A percentile compares a stretch with the other conserved stretches of the same genome.
These are phyloP conservation scores for Mya arenaria DNA, from an alignment of 1,140 invertebrate species.

Conservation along the genomic window DNA sequence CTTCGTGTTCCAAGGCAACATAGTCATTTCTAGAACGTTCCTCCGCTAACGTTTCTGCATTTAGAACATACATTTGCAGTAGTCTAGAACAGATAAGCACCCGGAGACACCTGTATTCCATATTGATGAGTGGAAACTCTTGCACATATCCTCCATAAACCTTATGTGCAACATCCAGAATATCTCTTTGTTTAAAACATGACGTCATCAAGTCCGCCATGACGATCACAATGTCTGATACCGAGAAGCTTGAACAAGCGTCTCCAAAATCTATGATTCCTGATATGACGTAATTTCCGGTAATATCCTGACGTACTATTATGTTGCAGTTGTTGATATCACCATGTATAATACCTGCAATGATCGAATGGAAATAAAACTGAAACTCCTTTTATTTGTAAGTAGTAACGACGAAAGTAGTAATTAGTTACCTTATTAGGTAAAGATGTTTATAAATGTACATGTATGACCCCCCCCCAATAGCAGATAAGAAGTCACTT, in stretches of 20 bases:
- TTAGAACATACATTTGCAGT: not conserved
- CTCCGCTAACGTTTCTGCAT: not conserved
- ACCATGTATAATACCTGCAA: slow-evolving; percentile 45
- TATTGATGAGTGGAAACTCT: not conserved
- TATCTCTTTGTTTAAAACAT: not conserved
- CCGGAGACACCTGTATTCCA: not conserved
- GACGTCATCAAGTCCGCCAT: slow-evolving; percentile 43
- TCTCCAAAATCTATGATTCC: slow-evolving; percentile 48
- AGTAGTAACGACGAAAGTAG: too few species aligned
- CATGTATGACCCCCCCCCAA: too few species aligned
- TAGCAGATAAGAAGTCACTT: too few species aligned
- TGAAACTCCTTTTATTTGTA: too few species aligned
- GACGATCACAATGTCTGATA: slow-evolving; percentile 32
- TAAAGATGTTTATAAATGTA: too few species aligned
- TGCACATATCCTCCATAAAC: not conserved
- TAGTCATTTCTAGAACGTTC: not conserved
- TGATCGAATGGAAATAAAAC: too few species aligned
- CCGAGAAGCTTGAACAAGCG: slow-evolving; percentile 24
- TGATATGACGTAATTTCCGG: not conserved
- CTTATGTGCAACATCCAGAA: not conserved
- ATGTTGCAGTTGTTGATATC: slow-evolving; percentile 50
- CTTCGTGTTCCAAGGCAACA: not conserved
- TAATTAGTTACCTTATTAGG: too few species aligned
- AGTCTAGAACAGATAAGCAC: not conserved
- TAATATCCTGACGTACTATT: not conserved